Evolutionary conservation across 2,888 invertebrate species (phyloP).

Genomic region (Pheosia gnoma): DNA sequence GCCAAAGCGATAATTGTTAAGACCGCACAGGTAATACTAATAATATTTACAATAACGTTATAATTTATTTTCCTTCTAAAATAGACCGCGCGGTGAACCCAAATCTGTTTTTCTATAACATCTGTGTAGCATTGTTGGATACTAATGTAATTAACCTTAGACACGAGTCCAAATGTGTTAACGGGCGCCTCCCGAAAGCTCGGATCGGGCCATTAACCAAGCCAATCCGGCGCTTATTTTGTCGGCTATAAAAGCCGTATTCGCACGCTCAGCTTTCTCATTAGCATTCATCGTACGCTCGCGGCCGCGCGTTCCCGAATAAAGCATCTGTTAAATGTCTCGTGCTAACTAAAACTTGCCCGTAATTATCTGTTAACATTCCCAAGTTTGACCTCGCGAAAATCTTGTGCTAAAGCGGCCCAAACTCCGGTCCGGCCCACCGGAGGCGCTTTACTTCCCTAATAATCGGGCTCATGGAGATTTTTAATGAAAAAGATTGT

Average conservation of each 20-base stretch:
- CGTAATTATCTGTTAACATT: conserved; percentile 84
- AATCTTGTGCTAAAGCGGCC: conserved; percentile 71
- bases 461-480: conserved; percentile 81
- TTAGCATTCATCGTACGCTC: conserved; percentile 82
- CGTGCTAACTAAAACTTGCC: conserved; percentile 81
- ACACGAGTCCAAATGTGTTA: conserved; percentile 82
- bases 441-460: conserved; percentile 80
- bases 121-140: conserved; percentile 69
- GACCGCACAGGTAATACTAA: conserved; percentile 10
- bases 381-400: conserved; percentile 82
- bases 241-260: conserved; percentile 53
- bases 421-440: conserved; percentile 65
- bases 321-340: conserved; percentile 84
- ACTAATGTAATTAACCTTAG: conserved; percentile 82
- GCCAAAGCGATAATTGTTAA: conserved; percentile 3
- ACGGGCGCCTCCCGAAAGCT: conserved; percentile 72
- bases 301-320: conserved; percentile 79
- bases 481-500: conserved; percentile 84
- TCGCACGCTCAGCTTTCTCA: conserved; percentile 61
- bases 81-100: conserved; percentile 30
- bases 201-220: conserved; percentile 37
- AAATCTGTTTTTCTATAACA: conserved; percentile 65
- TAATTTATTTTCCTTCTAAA: conserved; percentile 29
- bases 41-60: conserved; percentile 10
- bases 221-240: conserved; percentile 56